Conservation (phyloP, 2,888 invertebrate species). For the Amiota mariae region DNA sequence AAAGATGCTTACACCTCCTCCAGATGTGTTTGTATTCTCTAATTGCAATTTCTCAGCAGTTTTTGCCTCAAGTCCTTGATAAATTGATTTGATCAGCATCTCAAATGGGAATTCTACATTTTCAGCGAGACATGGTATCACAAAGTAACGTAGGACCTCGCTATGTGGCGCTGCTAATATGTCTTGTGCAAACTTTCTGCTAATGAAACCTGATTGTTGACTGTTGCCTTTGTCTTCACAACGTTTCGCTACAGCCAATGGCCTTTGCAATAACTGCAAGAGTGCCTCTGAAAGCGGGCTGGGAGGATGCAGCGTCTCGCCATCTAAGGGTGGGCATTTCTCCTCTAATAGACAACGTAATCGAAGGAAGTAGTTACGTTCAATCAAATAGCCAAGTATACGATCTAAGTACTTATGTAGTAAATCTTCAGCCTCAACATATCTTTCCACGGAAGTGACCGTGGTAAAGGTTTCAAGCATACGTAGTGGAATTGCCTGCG, state of each 20-base stretch:
- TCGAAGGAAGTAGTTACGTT: conserved; percentile 80
- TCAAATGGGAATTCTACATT: conserved; percentile 75
- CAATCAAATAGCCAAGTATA: conserved; percentile 70
- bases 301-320: conserved; percentile 80
- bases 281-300: conserved; percentile 83
- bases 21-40: conserved; percentile 38
- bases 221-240: conserved; percentile 14
- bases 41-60: conserved; percentile 48
- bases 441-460: conserved; percentile 70
- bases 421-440: conserved; percentile 63
- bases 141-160: conserved; percentile 80
- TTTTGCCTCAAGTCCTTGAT: conserved; percentile 45
- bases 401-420: conserved; percentile 67
- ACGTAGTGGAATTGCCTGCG: conserved; percentile 82
- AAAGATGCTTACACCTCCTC: not conserved
- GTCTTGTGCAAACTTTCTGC: conserved; percentile 76
- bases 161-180: conserved; percentile 81
- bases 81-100: conserved; percentile 74
- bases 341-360: conserved; percentile 81
- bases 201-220: conserved; percentile 57
- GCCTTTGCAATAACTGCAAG: conserved; percentile 84
- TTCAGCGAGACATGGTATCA: conserved; percentile 81
- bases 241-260: conserved; percentile 77
- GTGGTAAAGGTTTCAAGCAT: conserved; percentile 86
- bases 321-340: conserved; percentile 81